Conservation (phyloP, 1,140 invertebrate genomes). For the Thalassaphorura encarpata region DNA sequence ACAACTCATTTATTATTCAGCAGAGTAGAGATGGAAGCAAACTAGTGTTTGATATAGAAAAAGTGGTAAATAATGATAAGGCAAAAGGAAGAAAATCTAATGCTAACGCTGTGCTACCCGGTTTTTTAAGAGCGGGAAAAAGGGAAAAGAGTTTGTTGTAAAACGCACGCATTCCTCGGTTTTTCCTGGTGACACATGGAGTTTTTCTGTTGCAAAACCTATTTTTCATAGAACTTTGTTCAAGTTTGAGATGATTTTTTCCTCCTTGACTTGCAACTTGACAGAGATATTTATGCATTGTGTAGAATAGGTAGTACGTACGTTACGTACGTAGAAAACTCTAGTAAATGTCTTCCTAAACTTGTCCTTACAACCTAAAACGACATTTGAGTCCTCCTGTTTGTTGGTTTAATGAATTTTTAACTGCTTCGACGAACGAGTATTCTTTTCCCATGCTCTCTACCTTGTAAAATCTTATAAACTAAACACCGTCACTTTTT, state of each 20-base stretch:
- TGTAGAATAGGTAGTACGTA: too few species aligned
- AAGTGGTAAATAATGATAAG: slow-evolving; percentile 34
- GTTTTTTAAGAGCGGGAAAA: slow-evolving; percentile 22
- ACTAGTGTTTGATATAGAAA: slow-evolving; percentile 31
- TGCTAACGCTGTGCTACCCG: slow-evolving; percentile 15
- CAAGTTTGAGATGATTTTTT: too few species aligned
- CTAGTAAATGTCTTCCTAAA: too few species aligned
- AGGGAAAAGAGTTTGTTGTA: slow-evolving; percentile 1
- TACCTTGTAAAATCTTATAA: too few species aligned
- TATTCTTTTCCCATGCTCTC: too few species aligned
- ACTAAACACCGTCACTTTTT: too few species aligned
- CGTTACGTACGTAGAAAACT: too few species aligned
- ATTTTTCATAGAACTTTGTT: too few species aligned
- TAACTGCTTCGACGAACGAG: slow-evolving; percentile 32
- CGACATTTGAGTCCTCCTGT: too few species aligned
- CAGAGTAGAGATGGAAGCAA: neutral
- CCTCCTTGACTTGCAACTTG: too few species aligned
- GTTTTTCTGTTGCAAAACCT: neutral
- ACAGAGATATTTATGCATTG: too few species aligned
- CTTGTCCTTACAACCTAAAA: too few species aligned
- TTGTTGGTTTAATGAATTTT: slow-evolving; percentile 33
- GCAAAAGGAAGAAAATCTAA: slow-evolving; percentile 6
- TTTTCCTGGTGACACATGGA: slow-evolving; percentile 5
- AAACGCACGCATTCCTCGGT: neutral
- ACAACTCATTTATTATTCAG: neutral